These are phyloP conservation scores for Theonella swinhoei DNA, from an alignment of 37 sponge, comb jelly and placozoan genomes.

Conservation along the genomic window DNA sequence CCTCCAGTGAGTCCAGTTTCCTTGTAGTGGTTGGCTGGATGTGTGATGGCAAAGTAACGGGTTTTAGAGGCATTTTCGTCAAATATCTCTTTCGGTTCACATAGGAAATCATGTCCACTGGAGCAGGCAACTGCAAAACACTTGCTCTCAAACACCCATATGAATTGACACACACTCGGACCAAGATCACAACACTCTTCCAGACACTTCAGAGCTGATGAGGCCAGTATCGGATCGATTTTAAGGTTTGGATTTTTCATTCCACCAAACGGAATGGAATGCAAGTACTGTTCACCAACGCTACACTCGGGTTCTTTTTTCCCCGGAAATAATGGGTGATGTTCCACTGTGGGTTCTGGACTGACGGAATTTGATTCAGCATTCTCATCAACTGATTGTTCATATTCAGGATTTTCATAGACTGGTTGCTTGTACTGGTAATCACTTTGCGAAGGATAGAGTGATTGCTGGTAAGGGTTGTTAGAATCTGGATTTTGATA, in stretches of 20 bases:
- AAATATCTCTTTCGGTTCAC: neutral
- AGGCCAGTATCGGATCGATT: neutral
- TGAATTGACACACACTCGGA: conserved; percentile 10
- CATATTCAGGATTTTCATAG: too few relatives aligned
- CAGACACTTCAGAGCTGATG: neutral
- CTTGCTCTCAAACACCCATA: conserved; percentile 11
- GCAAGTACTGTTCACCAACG: neutral
- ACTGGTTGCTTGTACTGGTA: too few relatives aligned
- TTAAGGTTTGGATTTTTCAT: neutral
- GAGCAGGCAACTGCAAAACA: conserved; percentile 25
- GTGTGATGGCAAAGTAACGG: neutral
- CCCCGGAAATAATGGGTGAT: too few relatives aligned
- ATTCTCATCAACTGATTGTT: too few relatives aligned
- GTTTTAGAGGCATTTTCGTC: neutral
- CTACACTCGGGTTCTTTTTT: neutral
- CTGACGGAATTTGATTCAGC: too few relatives aligned
- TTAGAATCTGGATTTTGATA: too few relatives aligned
- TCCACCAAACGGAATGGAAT: neutral
- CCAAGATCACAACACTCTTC: conserved; percentile 16
- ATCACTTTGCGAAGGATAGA: too few relatives aligned
- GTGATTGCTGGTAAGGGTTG: too few relatives aligned
- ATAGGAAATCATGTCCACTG: neutral
- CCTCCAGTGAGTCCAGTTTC: too few relatives aligned
- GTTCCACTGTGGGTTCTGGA: too few relatives aligned
- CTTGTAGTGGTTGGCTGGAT: too few relatives aligned